Percentiles rank a stretch among this genome's conserved stretches.
Conservation (phyloP, 2,797 vertebrate genomes). For the Coccyzus lansbergi region DNA sequence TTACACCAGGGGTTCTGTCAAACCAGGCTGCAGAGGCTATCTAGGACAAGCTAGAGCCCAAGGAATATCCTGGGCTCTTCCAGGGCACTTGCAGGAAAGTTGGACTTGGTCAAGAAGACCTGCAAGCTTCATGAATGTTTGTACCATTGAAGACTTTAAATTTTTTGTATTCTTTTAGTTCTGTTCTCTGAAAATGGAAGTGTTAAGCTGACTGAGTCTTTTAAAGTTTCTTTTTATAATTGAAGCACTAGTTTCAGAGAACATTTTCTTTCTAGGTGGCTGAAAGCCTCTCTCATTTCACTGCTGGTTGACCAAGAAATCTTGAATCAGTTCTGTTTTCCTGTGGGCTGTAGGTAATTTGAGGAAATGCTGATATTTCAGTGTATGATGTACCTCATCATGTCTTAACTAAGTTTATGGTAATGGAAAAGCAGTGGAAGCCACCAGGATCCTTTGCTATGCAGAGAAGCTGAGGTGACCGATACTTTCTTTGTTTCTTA, state of each 20-base stretch:
- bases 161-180: not conserved
- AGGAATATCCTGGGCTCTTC: not conserved
- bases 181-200: not conserved
- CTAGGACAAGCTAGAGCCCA: not conserved
- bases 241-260: not conserved
- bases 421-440: not conserved
- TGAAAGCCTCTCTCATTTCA: not conserved
- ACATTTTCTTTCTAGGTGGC: not conserved
- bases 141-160: not conserved
- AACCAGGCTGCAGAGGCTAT: not conserved
- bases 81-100: not conserved
- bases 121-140: not conserved
- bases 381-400: accelerated
- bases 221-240: not conserved
- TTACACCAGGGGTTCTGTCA: not conserved
- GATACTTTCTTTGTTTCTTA: not conserved
- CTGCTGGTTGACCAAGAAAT: not conserved
- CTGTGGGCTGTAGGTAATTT: not conserved
- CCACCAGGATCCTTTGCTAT: not conserved
- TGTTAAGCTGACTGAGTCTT: not conserved
- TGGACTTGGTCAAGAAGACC: not conserved
- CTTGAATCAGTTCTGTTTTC: not conserved
- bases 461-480: not conserved
- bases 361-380: not conserved
- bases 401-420: not conserved